Conservation (phyloP, 2,797 vertebrate species). For the Poeciliopsis infans region DNA sequence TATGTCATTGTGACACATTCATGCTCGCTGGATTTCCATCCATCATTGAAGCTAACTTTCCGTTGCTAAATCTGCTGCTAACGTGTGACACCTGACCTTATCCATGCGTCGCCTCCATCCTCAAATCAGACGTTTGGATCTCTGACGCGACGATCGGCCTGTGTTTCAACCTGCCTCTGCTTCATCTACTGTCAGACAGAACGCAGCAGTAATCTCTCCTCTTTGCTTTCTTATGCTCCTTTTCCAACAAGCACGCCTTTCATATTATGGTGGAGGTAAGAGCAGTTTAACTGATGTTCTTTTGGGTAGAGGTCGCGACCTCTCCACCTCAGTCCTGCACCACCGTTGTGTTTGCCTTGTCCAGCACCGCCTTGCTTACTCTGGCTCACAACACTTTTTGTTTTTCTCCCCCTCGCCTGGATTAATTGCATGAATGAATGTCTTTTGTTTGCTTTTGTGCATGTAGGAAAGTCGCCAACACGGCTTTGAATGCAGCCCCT, state of each 20-base stretch:
- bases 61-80: constrained; percentile 2
- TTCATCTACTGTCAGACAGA: constrained; percentile 78
- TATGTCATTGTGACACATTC: constrained; percentile 1
- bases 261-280: constrained; percentile 99
- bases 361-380: constrained; percentile 47
- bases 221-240: constrained; percentile 79
- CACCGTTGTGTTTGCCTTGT: constrained; percentile 55
- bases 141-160: neutral
- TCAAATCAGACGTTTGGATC: neutral
- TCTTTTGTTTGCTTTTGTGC: constrained; percentile 58
- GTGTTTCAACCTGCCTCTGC: constrained; percentile 72
- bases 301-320: constrained; percentile 64
- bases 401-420: constrained; percentile 11
- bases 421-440: constrained; percentile 76
- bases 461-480: constrained; percentile 62
- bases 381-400: constrained; percentile 23
- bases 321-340: constrained; percentile 59
- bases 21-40: neutral
- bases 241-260: constrained; percentile 95
- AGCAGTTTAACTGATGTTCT: constrained; percentile 80
- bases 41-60: neutral
- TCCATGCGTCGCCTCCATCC: neutral
- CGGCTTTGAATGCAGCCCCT: constrained; percentile 65
- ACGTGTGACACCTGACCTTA: neutral
- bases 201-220: constrained; percentile 86